These are phyloP conservation scores for Hypercompe scribonia DNA, from an alignment of 2,888 invertebrate species.

Conservation along the genomic window DNA sequence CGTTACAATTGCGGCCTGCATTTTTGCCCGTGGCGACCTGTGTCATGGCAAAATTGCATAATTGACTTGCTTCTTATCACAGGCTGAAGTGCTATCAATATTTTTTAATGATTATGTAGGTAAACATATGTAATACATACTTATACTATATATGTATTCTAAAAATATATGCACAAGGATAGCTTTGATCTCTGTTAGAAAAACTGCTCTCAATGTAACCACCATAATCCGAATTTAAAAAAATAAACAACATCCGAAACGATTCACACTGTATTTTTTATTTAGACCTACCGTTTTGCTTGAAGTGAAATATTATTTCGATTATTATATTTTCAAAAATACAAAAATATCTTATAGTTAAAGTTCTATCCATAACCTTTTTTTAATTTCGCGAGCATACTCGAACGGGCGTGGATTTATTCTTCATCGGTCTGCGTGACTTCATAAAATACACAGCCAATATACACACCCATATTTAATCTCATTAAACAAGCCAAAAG, in stretches of 20 bases:
- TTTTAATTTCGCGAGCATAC: neutral
- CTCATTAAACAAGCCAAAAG: neutral
- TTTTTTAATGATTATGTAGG: neutral
- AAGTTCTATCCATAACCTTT: neutral
- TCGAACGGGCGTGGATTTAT: neutral
- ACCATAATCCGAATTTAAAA: no score
- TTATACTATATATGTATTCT: no score
- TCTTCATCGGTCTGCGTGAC: neutral
- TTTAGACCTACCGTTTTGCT: neutral
- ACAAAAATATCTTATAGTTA: no score
- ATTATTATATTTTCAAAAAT: no score
- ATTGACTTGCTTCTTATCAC: constrained; percentile 30
- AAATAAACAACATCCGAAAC: no score
- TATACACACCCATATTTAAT: neutral
- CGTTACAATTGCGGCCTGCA: constrained; percentile 77
- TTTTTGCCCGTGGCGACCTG: constrained; percentile 63
- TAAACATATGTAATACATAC: neutral
- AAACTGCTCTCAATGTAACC: no score
- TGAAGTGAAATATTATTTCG: neutral
- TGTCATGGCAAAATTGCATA: constrained; percentile 66
- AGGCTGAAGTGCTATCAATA: neutral
- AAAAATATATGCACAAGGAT: no score
- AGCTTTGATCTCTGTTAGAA: no score
- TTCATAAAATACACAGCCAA: neutral
- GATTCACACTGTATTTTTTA: no score